Conservation (phyloP, 2,888 invertebrate genomes). For the Meteorus cinctellus region DNA sequence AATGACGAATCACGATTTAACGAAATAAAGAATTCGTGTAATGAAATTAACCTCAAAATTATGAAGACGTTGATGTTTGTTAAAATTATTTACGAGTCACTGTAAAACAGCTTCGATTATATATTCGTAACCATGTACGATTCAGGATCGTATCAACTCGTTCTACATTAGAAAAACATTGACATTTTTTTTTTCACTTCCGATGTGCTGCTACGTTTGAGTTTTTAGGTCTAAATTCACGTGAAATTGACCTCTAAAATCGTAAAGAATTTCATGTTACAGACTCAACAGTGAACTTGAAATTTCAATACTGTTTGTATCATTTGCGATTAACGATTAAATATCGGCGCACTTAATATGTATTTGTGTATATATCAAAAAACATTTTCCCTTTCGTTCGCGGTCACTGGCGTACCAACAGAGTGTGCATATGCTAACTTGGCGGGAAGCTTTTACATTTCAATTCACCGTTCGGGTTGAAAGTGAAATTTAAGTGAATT, state of each 20-base stretch:
- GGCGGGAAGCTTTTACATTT: neutral
- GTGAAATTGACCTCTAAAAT: neutral
- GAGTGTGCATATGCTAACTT: neutral
- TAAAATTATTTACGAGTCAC: neutral
- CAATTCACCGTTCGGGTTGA: neutral
- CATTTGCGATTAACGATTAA: conserved; percentile 8
- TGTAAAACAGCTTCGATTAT: neutral
- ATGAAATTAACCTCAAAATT: neutral
- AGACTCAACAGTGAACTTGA: neutral
- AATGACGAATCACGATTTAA: neutral
- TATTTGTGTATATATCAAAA: conserved; percentile 28
- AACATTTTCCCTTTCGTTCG: conserved; percentile 66
- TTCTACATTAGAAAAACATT: neutral
- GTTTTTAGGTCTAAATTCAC: neutral
- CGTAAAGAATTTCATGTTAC: neutral
- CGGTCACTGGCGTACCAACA: conserved; percentile 57
- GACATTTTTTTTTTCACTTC: neutral
- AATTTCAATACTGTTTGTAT: neutral
- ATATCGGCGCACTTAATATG: conserved; percentile 50
- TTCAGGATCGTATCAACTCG: neutral
- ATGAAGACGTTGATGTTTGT: neutral
- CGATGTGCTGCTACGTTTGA: neutral
- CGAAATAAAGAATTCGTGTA: neutral
- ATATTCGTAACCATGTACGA: neutral
- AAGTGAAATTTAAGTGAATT: neutral